A percentile compares a stretch with the other conserved stretches of the same genome.
Conservation (phyloP, 2,888 invertebrate genomes). For the Conchocele bisecta region DNA sequence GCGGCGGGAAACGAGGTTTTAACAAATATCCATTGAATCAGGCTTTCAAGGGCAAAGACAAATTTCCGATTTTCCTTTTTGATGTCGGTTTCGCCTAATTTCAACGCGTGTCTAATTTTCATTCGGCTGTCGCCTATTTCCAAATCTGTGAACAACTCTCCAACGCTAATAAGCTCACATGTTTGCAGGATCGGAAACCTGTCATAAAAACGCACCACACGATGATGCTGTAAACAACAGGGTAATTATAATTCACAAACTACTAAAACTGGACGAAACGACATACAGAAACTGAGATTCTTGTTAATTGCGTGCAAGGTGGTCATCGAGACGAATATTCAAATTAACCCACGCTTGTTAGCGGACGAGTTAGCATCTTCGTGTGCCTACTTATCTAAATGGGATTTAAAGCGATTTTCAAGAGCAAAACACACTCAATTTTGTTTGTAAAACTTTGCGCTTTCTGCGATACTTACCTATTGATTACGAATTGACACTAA, state of each 20-base stretch:
- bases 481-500: too few species aligned
- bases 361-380: too few species aligned
- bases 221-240: constrained; percentile 24
- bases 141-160: constrained; percentile 21
- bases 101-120: constrained; percentile 28
- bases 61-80: constrained; percentile 25
- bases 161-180: constrained; percentile 30
- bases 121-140: constrained; percentile 7
- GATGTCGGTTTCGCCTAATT: constrained; percentile 20
- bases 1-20: constrained; percentile 32
- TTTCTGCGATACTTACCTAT: too few species aligned
- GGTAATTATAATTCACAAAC: too few species aligned
- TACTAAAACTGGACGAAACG: too few species aligned
- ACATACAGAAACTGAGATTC: too few species aligned
- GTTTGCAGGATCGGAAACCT: constrained; percentile 21
- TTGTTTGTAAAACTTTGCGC: constrained; percentile 56
- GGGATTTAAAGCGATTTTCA: constrained; percentile 48
- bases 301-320: too few species aligned
- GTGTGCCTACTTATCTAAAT: too few species aligned
- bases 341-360: too few species aligned
- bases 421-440: constrained; percentile 44
- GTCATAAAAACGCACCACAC: background rate
- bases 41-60: too few species aligned
- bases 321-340: too few species aligned
- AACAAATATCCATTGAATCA: constrained; percentile 30